A percentile compares a stretch with the other conserved stretches of the same genome.
phyloP scores from a whole-genome alignment of 2,888 invertebrate genomes.

The Nomada ferruginata region DNA sequence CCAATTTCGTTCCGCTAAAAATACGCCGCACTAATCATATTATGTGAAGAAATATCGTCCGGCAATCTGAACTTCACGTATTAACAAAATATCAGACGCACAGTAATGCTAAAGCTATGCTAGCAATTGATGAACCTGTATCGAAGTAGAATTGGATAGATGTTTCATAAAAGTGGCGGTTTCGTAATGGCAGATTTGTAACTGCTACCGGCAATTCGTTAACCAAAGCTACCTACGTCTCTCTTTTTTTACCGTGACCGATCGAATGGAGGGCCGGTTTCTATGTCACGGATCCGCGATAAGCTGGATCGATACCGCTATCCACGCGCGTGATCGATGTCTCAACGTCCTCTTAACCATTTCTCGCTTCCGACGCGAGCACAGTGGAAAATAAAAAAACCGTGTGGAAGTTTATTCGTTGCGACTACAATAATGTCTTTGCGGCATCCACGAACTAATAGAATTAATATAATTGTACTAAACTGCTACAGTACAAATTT shows the following conservation, averaged over 20 bases:
- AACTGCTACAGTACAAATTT: not conserved
- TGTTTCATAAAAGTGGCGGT: constrained; percentile 44
- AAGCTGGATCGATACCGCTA: constrained; percentile 46
- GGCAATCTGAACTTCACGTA: not conserved
- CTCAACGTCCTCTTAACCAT: constrained; percentile 51
- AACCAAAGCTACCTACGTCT: constrained; percentile 5
- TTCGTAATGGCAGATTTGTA: constrained; percentile 45
- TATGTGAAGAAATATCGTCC: too few relatives aligned
- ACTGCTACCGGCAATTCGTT: constrained; percentile 22
- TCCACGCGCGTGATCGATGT: constrained; percentile 44
- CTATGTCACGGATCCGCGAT: constrained; percentile 43
- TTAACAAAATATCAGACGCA: not conserved
- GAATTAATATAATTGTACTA: constrained; percentile 3
- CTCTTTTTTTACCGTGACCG: constrained; percentile 27
- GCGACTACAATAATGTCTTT: constrained; percentile 40
- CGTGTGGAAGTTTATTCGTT: constrained; percentile 38
- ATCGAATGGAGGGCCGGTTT: constrained; percentile 25
- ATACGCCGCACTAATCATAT: not conserved
- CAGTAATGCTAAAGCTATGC: not conserved
- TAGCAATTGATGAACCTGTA: not conserved
- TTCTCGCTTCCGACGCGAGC: constrained; percentile 42
- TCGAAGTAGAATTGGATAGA: not conserved
- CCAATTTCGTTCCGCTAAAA: not conserved
- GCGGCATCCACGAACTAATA: constrained; percentile 6
- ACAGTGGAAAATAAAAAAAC: constrained; percentile 27